Percentiles rank a stretch among this genome's conserved stretches.
Evolutionary conservation across 2,797 vertebrate species (phyloP).

Genomic region (Pachyuromys duprasi): DNA sequence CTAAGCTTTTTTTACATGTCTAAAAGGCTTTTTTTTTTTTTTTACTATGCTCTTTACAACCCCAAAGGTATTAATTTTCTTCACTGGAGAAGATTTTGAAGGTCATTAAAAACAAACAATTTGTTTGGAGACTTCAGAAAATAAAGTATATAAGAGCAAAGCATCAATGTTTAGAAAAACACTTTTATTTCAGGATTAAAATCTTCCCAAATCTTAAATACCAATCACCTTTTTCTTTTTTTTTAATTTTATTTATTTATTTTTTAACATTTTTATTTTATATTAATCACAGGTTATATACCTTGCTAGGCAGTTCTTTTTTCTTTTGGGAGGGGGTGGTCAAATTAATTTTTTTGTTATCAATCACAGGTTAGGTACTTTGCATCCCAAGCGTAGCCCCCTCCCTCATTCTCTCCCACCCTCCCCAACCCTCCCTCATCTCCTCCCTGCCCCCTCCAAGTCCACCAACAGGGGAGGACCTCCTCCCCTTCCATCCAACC

Average conservation of each 20-base stretch:
- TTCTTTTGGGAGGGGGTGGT: too few species aligned
- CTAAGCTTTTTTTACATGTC: background rate
- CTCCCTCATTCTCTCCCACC: too few species aligned
- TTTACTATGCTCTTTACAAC: background rate
- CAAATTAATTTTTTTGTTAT: too few species aligned
- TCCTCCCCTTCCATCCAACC: too few species aligned
- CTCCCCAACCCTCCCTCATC: slow-evolving; percentile 43
- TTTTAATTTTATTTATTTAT: too few species aligned
- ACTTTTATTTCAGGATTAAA: slow-evolving; percentile 62
- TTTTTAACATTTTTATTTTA: too few species aligned
- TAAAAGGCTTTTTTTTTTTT: background rate
- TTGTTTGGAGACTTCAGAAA: slow-evolving; percentile 67
- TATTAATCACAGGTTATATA: too few species aligned
- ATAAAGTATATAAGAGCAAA: slow-evolving; percentile 46
- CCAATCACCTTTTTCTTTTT: background rate
- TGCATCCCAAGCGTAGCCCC: too few species aligned
- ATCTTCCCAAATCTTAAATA: slow-evolving; percentile 29
- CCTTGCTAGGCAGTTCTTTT: too few species aligned
- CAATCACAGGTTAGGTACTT: too few species aligned
- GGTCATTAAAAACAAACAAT: slow-evolving; percentile 71
- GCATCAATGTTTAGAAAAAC: slow-evolving; percentile 20
- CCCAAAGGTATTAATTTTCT: slow-evolving; percentile 46
- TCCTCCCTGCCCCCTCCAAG: too few species aligned
- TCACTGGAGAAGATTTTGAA: slow-evolving; percentile 57
- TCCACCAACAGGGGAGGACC: too few species aligned